Base-by-base conservation (phyloP, 1,140 invertebrate species). In the Psix sp. region DNA sequence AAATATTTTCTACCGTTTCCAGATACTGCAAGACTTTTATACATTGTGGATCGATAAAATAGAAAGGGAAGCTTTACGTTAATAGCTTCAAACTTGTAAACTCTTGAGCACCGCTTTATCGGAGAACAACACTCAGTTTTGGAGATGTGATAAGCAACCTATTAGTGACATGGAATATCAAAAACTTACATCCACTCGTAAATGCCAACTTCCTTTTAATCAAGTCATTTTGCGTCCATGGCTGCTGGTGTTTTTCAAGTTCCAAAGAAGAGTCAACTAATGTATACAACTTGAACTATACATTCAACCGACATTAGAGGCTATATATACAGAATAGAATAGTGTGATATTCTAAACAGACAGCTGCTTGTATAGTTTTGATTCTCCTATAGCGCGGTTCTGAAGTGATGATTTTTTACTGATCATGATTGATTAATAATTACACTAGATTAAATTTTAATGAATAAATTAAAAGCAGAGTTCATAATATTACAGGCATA, bases 1-100 rank as follows among this genome's bases (percentile, higher is more conserved):
- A 35, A 49, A 33, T 56, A 52, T 54, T 73, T 73, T 72, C 68
- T 54, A 60, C 68, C 68, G 62, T 67, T 39, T 52, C 62, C 51
- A 67, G 57, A 70, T 72, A 52, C 57, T 43, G 51, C 17, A 29
- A 48, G 38, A 63, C 31, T 63, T 31, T 39, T 49, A 31, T n/a
- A 59, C 59, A 63, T 49, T 39, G 57, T 62, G 40, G 57, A 35
- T 52, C 60, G 49, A 40, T 48, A 33, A 43, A 48, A 45, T 54
- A 43, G 43, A 45, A 24, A 7, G 21, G 7, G 60, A 63, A 38
- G 51, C 21, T 15, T 33, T 13, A 39, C 21, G 31, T 29, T 40
- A 43, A 65, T 11, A 38, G 21, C 42, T 29, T 20, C 5, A 60
- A 56, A 62, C 48, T 62, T 56, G 56, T 49, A 49, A 62, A 56